Base-by-base conservation (phyloP, 2,113 vertebrate genomes). In the Misgurnus mizolepis region DNA sequence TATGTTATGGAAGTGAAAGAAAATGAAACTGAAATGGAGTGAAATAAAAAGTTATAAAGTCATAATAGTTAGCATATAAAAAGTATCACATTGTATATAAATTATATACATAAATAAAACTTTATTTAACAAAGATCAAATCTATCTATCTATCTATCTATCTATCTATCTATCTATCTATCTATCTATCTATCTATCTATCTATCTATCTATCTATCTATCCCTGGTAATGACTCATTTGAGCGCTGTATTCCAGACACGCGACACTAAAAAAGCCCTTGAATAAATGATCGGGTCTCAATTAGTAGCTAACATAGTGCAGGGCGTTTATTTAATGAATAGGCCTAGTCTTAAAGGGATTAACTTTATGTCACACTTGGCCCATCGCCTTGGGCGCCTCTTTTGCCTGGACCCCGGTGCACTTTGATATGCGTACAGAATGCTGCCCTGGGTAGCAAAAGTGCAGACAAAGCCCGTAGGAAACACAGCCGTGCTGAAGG, bases 381-480 rank as follows among this genome's bases (percentile, higher is more conserved):
- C 89, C 82, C 90, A 83, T 86, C 41, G 43, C 34, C 60, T 65
- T 8, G 85, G 86, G 83, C 88, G 87, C 85, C 85, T 85, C 87
- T 87, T 79, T 86, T 66, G 55, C 41, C 77, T 65, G 87, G 86
- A 88, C 85, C 86, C 40, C 41, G 58, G 17, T 2, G 40, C 47
- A 77, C 81, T 85, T 85, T 83, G 79, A 85, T 75, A 71, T 83
- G 84, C 76, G 40, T 55, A 58, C 81, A 41, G 40, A 61, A 76
- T 85, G 87, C 86, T 91, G 87, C 83, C n/a, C 58, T 56, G 75
- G 87, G 84, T 82, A 85, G 80, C 69, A 65, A 61, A 85, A 7
- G 62, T 80, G 88, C 88, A 89, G 72, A 86, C 85, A 88, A 87
- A 82, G 80, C 87, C 86, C 88, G 85, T 76, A 87, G 80, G 83